Conservation (phyloP, 1,140 invertebrate genomes). For the Lordiphosa collinella region DNA sequence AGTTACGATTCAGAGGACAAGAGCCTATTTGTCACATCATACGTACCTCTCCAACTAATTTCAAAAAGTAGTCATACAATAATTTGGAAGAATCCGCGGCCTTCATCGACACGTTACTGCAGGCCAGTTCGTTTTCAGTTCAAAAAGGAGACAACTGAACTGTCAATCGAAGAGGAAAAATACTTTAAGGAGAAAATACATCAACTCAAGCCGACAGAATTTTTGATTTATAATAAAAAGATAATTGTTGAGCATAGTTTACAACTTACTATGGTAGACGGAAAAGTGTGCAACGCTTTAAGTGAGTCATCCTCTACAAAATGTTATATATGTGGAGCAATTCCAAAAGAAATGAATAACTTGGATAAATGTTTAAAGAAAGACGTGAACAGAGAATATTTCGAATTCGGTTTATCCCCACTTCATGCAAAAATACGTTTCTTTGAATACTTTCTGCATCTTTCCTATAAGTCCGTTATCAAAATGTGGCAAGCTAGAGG, state of each 20-base stretch:
- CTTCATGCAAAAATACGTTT: not conserved
- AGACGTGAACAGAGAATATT: not conserved
- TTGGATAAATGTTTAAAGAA: not conserved
- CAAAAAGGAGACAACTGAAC: too few relatives aligned
- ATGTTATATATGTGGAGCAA: not conserved
- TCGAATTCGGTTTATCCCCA: not conserved
- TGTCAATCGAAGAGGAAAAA: too few relatives aligned
- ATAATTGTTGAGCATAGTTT: not conserved
- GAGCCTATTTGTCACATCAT: too few relatives aligned
- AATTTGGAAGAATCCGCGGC: too few relatives aligned
- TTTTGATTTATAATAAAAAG: conserved; percentile 4
- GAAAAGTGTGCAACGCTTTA: too few relatives aligned
- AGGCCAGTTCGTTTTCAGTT: too few relatives aligned
- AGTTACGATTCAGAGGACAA: not conserved
- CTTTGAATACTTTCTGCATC: not conserved
- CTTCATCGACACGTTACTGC: too few relatives aligned
- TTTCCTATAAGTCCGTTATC: not conserved
- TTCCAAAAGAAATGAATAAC: conserved; percentile 1
- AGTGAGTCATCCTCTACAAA: too few relatives aligned
- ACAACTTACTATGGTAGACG: conserved; percentile 8
- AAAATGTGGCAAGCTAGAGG: not conserved
- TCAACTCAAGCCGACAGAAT: not conserved
- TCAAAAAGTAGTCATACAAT: too few relatives aligned
- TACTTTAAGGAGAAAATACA: conserved; percentile 2
- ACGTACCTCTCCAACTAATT: too few relatives aligned